phyloP scores from a whole-genome alignment of 1,140 invertebrate genomes.

The Cydia amplana region DNA sequence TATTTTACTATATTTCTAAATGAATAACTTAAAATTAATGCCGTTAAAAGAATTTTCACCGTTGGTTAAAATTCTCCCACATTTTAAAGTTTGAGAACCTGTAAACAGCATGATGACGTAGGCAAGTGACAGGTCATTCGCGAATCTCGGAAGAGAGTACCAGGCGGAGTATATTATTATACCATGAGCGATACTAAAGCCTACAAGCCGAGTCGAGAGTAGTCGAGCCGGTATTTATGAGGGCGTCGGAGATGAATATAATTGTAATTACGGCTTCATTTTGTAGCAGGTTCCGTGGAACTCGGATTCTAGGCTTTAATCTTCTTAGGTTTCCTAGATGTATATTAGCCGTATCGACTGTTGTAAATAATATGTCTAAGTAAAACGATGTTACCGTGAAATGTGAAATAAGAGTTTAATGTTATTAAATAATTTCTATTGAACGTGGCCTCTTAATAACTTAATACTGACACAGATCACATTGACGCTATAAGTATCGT shows the following conservation, averaged over 20 bases:
- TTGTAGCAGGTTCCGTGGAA: neutral
- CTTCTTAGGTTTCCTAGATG: conserved; percentile 50
- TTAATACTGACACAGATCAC: conserved; percentile 74
- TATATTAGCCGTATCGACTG: conserved; percentile 57
- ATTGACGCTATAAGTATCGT: conserved; percentile 49
- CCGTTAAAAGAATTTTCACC: too few relatives aligned
- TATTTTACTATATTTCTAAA: too few relatives aligned
- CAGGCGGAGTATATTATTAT: too few relatives aligned
- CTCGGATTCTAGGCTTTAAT: conserved; percentile 9
- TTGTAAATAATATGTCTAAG: conserved; percentile 78
- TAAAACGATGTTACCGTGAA: conserved; percentile 79
- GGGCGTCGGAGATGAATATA: neutral
- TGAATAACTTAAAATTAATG: too few relatives aligned
- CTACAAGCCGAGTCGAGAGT: neutral
- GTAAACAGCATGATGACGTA: too few relatives aligned
- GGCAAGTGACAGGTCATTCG: too few relatives aligned
- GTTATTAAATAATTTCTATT: conserved; percentile 80
- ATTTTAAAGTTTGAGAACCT: too few relatives aligned
- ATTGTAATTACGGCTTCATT: neutral
- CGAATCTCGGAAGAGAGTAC: too few relatives aligned
- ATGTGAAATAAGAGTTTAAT: conserved; percentile 79
- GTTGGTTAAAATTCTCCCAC: too few relatives aligned
- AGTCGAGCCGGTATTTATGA: neutral
- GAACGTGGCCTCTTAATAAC: conserved; percentile 70
- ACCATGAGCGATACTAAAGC: neutral